phyloP scores from a whole-genome alignment of 2,113 vertebrate species.

The Pteronura brasiliensis region DNA sequence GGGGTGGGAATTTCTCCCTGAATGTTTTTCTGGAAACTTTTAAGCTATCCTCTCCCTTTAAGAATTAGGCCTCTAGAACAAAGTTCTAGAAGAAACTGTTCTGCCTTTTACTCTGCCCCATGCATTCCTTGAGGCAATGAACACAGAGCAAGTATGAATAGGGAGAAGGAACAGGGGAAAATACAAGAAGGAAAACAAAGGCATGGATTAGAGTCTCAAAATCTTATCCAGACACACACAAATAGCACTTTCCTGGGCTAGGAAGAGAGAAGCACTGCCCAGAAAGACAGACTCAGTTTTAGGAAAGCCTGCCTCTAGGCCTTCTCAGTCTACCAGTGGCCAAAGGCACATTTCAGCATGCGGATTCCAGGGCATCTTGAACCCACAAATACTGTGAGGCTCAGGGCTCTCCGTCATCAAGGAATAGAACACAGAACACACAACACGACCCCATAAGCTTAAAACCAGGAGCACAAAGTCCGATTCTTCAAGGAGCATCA shows the following conservation, averaged over 20 bases:
- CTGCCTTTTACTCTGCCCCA: background rate
- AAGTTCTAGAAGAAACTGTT: background rate
- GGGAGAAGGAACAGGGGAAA: background rate
- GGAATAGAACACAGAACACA: background rate
- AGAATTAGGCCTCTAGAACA: background rate
- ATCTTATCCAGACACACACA: background rate
- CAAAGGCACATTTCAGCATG: background rate
- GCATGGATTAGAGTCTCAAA: background rate
- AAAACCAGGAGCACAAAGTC: background rate
- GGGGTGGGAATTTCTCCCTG: background rate
- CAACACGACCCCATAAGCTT: background rate
- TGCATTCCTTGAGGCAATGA: background rate
- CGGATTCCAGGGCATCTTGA: background rate
- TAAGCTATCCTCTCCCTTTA: background rate
- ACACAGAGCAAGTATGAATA: background rate
- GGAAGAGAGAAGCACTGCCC: background rate
- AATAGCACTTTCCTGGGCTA: background rate
- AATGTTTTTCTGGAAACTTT: background rate
- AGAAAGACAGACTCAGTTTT: background rate
- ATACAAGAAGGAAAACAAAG: background rate
- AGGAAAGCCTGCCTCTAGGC: background rate
- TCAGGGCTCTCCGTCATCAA: background rate
- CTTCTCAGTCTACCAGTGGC: background rate
- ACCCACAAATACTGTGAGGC: background rate
- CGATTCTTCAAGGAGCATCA: background rate